Evolutionary conservation across 2,888 invertebrate genomes (phyloP).

Genomic region (Philereme vetulata): DNA sequence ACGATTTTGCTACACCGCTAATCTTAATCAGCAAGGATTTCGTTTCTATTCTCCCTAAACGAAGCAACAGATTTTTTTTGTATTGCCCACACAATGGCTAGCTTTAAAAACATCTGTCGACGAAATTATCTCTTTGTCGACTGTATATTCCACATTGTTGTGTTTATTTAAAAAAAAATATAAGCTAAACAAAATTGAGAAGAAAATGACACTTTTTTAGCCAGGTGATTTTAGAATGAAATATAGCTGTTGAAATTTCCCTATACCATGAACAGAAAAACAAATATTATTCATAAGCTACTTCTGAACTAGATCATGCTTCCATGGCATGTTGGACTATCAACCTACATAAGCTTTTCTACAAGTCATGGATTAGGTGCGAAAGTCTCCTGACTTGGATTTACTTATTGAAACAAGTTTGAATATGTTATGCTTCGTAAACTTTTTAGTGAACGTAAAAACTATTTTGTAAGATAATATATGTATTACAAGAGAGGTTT

Average conservation of each 20-base stretch:
- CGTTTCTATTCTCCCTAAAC: conserved; percentile 49
- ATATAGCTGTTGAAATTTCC: too few species aligned
- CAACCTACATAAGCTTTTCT: not conserved
- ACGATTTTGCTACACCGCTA: conserved; percentile 61
- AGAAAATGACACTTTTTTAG: too few species aligned
- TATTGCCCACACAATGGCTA: conserved; percentile 44
- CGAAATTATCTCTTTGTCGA: conserved; percentile 38
- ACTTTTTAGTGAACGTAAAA: too few species aligned
- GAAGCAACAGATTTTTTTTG: conserved; percentile 45
- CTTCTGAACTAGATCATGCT: not conserved
- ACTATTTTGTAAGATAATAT: too few species aligned
- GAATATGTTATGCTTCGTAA: too few species aligned
- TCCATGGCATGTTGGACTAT: not conserved
- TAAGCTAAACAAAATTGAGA: too few species aligned
- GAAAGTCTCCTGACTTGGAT: conserved; percentile 15
- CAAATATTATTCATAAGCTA: too few species aligned
- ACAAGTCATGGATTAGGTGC: conserved; percentile 5
- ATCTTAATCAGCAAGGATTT: conserved; percentile 75
- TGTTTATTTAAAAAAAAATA: too few species aligned
- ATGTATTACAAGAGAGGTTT: too few species aligned
- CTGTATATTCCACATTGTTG: conserved; percentile 4
- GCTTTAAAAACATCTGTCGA: conserved; percentile 54
- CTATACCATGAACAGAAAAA: too few species aligned
- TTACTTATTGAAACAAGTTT: conserved; percentile 1
- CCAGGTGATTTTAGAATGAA: too few species aligned